A percentile compares a stretch with the other conserved stretches of the same genome.
Conservation (phyloP, 1,140 invertebrate species). For the Sarcophaga peregrina region DNA sequence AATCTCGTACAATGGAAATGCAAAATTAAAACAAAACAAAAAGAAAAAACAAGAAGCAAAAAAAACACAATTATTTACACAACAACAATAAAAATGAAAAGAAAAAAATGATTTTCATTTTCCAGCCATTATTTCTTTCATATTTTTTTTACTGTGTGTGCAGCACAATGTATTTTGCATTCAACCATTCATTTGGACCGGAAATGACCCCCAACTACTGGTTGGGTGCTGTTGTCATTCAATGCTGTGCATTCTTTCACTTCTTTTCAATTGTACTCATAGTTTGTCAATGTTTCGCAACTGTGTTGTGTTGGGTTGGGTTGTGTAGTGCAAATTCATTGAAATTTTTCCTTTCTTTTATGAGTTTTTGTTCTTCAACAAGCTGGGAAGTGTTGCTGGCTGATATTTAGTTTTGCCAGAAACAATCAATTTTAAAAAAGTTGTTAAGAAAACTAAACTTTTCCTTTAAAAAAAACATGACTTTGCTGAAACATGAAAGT, state of each 20-base stretch:
- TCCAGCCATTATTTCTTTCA: not conserved
- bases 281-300: not conserved
- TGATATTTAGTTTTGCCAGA: conserved; percentile 5
- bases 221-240: not conserved
- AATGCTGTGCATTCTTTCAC: not conserved
- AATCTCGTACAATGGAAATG: not conserved
- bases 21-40: too few species aligned
- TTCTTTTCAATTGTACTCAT: not conserved
- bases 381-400: not conserved
- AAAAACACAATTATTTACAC: not conserved
- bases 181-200: conserved; percentile 36
- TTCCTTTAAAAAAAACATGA: not conserved
- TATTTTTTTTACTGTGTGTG: not conserved
- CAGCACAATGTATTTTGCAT: not conserved
- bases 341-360: not conserved
- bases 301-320: not conserved
- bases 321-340: too few species aligned
- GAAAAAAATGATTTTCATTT: conserved; percentile 13
- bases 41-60: conserved; percentile 1
- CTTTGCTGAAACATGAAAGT: too few species aligned
- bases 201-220: conserved; percentile 34
- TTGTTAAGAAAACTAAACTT: not conserved
- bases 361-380: not conserved
- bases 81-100: not conserved
- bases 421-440: conserved; percentile 12